Base-by-base conservation (phyloP, 2,797 vertebrate species). In the Hippoglossus hippoglossus region DNA sequence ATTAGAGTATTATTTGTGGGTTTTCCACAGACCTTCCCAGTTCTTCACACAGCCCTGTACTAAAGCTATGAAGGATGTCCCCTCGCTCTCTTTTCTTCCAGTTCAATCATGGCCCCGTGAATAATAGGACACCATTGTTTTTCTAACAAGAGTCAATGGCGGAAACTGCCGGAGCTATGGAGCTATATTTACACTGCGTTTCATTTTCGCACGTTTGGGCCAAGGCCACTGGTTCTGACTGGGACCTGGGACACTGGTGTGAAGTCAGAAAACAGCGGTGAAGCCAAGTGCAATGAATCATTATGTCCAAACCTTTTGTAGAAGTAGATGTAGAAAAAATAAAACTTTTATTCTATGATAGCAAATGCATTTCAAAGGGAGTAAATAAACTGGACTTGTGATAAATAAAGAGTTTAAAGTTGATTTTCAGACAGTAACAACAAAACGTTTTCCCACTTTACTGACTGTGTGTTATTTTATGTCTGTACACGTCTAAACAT, bases 61-160 rank as follows among this genome's bases (percentile, higher is more conserved):
- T 26, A 25, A 9, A 68, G 63, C 56, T 6, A 7, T 52, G 50
- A 75, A 74, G 24, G 73, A 77, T 66, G 83, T 79, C 71, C 67
- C 41, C 5, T 39, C 66, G 41, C 19, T 56, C 1, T 59, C 60
- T 85, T 73, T 80, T 83, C 83, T 73, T 82, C 62, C 77, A 80
- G 72, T 82, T 81, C 75, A 81, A 53, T 81, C 22, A 63, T 24
- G 67, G 71, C 44, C 65, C 46, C 7, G 73, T 85, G 86, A 91
- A 92, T 88, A 92, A 91, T 92, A 88, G 90, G 89, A 87, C 81
- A 81, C 90, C 87, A 93, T 94, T 94, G 93, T 94, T 93, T 89
- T 87, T 84, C 86, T 82, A 90, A 89, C 89, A 86, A 85, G 84
- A 88, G 80, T 80, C 67, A 50, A 73, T 80, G 79, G 88, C 92